These are phyloP conservation scores for Odontothrips loti DNA, from an alignment of 2,888 invertebrate genomes.

Conservation along the genomic window DNA sequence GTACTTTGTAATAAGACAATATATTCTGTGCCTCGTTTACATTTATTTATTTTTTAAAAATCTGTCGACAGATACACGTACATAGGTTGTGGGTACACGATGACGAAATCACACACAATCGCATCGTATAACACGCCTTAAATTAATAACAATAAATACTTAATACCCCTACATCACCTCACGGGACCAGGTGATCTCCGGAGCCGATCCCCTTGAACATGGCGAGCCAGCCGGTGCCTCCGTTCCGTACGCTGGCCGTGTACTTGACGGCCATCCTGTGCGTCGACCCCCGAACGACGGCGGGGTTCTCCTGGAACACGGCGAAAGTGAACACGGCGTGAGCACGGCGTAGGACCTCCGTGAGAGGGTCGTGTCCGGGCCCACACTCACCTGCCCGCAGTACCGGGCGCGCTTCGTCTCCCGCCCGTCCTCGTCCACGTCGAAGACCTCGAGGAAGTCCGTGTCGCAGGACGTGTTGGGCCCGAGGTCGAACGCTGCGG, in stretches of 20 bases:
- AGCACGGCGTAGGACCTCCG: too few relatives aligned
- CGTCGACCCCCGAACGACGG: not conserved
- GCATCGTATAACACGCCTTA: too few relatives aligned
- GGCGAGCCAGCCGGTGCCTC: not conserved
- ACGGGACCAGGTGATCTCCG: not conserved
- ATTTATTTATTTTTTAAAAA: not conserved
- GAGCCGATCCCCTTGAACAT: not conserved
- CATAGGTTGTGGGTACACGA: too few relatives aligned
- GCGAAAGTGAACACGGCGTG: not conserved
- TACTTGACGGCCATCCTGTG: not conserved
- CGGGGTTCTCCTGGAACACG: not conserved
- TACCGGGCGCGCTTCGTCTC: not conserved
- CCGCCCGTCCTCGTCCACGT: not conserved
- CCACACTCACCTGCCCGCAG: not conserved
- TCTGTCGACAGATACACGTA: not conserved
- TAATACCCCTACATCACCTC: too few relatives aligned
- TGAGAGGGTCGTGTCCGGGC: too few relatives aligned
- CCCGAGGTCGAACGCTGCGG: constrained; percentile 4
- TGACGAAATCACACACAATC: not conserved
- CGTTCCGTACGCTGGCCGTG: not conserved
- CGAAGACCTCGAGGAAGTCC: not conserved
- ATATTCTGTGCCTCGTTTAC: not conserved
- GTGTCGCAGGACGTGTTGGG: not conserved
- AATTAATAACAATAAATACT: too few relatives aligned
- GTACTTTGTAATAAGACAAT: too few relatives aligned